Base-by-base conservation (phyloP, 30 jellyfish, hydroid and myxozoan genomes). In the Hydractinia echinata region DNA sequence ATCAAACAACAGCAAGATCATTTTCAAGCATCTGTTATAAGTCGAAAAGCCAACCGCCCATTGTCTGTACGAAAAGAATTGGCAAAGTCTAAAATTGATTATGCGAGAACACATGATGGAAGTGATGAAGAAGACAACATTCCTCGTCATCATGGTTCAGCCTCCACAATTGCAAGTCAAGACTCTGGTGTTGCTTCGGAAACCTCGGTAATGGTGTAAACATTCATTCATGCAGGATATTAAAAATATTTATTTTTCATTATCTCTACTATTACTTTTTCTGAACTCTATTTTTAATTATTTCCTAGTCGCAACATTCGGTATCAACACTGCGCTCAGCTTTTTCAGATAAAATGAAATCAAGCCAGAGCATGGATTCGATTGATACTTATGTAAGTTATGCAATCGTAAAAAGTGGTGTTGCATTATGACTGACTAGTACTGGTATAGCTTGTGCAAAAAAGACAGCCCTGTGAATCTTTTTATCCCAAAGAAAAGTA, bases 171-270 rank as follows among this genome's bases (percentile, higher is more conserved):
- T 4, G 30, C 49, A 50, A 66, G 55, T 30, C 7, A 54, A 19
- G 85, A 77, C 52, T 77, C 85, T 77, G 85, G 85, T 48, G 11
- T 77, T 10, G 76, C 79, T 16, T n/a, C 81, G 1, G 81, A 71
- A 71, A 71, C 81, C n/a, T 71, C 81, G 15, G 81, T 71, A 50
- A n/a, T 54, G 30, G n/a, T 20, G n/a, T 21, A 1, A 21, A 13
- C 11, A 20, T 67, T 48, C 1, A 67, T 13, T 13, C 21, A 11
- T 13, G 51, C 78, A 20, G 21, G 14, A 13, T 67, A 11, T 67
- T 20, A 0, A 67, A 10, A 21, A 67, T 10, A 13, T 16, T 13
- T 67, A 13, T 1, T 67, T 67, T 67, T 67, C 0, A 67, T 67
- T 67, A 20, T 67, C 21, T 13, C 14, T 67, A 13, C 14, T 67